Percentiles rank a stretch among this genome's conserved stretches.
These are phyloP conservation scores for Sebastes matsubarae DNA, from an alignment of 2,797 vertebrate genomes.

Conservation along the genomic window DNA sequence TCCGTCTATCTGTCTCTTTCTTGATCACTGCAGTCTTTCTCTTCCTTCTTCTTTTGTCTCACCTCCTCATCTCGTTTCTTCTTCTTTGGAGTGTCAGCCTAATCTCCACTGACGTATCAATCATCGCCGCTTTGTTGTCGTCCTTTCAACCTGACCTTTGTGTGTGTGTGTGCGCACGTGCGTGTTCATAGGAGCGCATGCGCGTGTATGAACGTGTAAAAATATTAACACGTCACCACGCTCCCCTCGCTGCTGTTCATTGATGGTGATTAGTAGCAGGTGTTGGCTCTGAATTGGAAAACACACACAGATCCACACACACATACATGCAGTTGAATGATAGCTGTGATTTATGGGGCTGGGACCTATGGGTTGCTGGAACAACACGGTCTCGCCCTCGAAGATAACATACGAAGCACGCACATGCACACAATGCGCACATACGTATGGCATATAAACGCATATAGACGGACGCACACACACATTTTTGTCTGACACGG, in stretches of 20 bases:
- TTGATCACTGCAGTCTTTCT: not conserved
- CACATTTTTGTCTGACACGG: constrained; percentile 64
- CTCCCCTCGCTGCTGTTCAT: constrained; percentile 51
- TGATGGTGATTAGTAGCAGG: constrained; percentile 84
- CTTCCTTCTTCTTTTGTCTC: not conserved
- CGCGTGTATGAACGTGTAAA: constrained; percentile 51
- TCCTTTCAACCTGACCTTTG: constrained; percentile 43
- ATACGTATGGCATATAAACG: constrained; percentile 13
- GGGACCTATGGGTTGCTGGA: constrained; percentile 68
- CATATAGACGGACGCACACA: not conserved
- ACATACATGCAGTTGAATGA: constrained; percentile 38
- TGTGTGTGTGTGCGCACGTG: not conserved
- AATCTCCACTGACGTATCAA: constrained; percentile 63
- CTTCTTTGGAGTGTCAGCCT: constrained; percentile 40
- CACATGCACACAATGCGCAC: constrained; percentile 40
- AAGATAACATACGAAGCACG: constrained; percentile 67
- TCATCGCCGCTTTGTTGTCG: constrained; percentile 59
- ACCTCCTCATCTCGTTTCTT: constrained; percentile 12
- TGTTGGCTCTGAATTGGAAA: constrained; percentile 71
- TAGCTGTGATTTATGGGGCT: constrained; percentile 78
- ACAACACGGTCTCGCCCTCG: constrained; percentile 67
- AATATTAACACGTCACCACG: constrained; percentile 79
- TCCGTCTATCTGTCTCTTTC: not conserved
- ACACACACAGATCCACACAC: constrained; percentile 31
- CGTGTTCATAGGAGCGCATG: not conserved